These are phyloP conservation scores for Drosophila emarginata DNA, from an alignment of 2,888 invertebrate genomes.

Conservation along the genomic window DNA sequence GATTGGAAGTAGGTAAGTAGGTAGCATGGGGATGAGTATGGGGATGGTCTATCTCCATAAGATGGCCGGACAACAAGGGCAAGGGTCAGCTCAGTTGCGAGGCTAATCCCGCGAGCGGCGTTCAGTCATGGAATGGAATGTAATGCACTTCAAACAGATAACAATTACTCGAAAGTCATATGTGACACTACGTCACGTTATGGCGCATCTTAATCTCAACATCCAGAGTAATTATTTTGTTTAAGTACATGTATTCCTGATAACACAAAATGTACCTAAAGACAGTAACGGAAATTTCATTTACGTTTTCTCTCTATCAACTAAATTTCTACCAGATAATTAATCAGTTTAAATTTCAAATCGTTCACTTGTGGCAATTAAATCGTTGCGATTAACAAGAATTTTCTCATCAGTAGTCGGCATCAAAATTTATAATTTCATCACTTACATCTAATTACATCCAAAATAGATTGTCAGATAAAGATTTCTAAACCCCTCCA, in stretches of 20 bases:
- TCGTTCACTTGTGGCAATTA: no score
- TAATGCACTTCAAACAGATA: constrained; percentile 13
- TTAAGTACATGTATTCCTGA: neutral
- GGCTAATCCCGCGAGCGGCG: constrained; percentile 27
- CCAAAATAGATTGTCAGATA: neutral
- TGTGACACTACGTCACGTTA: neutral
- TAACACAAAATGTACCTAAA: neutral
- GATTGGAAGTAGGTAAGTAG: constrained; percentile 48
- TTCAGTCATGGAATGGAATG: constrained; percentile 2
- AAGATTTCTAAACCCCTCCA: neutral
- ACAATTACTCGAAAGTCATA: constrained; percentile 2
- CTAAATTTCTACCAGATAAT: no score
- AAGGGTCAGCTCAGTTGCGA: constrained; percentile 16
- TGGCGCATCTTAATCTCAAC: neutral
- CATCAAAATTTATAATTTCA: neutral
- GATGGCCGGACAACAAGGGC: neutral
- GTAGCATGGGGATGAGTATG: constrained; percentile 9
- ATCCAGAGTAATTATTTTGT: neutral
- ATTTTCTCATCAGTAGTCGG: neutral
- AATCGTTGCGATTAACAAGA: no score
- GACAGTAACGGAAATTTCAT: neutral
- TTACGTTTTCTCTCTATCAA: neutral
- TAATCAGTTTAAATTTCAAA: no score
- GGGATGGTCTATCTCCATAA: constrained; percentile 12
- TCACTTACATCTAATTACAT: neutral